Conservation (phyloP, 2,113 vertebrate species). For the Gorsachius goisagi region DNA sequence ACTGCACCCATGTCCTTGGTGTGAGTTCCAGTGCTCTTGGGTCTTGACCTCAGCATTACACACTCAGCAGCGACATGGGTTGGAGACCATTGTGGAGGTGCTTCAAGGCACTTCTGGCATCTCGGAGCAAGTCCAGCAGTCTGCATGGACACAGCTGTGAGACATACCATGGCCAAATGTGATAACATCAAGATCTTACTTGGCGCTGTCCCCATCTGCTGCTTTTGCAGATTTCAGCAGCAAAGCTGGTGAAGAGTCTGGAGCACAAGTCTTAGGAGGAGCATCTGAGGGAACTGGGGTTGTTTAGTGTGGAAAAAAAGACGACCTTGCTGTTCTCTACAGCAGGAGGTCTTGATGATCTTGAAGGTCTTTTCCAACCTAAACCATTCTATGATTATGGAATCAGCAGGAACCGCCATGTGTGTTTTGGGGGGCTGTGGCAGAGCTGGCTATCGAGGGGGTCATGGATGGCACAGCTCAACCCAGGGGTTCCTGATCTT, state of each 20-base stretch:
- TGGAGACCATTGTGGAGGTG: neutral
- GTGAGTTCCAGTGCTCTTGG: fast-evolving
- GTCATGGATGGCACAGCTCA: neutral
- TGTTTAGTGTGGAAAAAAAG: too few relatives aligned
- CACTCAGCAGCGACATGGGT: fast-evolving
- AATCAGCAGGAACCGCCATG: neutral
- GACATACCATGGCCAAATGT: neutral
- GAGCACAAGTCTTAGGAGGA: too few relatives aligned
- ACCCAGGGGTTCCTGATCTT: neutral
- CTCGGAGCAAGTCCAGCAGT: neutral
- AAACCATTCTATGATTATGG: too few relatives aligned
- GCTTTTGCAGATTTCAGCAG: neutral
- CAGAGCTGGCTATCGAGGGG: neutral
- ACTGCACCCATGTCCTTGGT: fast-evolving
- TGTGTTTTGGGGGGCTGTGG: neutral
- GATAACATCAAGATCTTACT: neutral
- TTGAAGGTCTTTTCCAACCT: too few relatives aligned
- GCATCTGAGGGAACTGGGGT: too few relatives aligned
- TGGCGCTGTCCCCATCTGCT: neutral
- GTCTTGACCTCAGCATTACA: neutral
- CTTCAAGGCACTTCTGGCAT: neutral
- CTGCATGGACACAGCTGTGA: fast-evolving
- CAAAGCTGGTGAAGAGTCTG: too few relatives aligned
- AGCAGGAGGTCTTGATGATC: too few relatives aligned
- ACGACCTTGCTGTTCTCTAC: too few relatives aligned